A percentile compares a stretch with the other conserved stretches of the same genome.
Evolutionary conservation across 2,888 invertebrate species (phyloP).

Genomic region (Allolobophora icterica): DNA sequence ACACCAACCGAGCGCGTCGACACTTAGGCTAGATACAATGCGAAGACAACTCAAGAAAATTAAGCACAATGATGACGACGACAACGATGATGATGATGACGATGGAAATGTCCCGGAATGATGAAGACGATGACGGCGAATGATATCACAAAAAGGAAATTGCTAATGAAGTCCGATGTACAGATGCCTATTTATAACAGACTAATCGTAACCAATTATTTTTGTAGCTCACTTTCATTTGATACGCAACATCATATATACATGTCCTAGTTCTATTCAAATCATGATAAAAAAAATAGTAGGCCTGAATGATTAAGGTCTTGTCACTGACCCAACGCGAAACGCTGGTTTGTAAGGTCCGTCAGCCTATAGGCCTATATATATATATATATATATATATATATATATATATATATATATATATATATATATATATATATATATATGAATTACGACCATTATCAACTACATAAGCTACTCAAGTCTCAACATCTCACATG

Average conservation of each 20-base stretch:
- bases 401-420: too few species aligned
- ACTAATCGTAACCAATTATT: conserved; percentile 1
- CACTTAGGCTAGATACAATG: too few species aligned
- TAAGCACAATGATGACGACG: not conserved
- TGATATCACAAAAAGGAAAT: not conserved
- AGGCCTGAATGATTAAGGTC: not conserved
- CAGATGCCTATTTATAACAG: not conserved
- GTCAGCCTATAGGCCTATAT: too few species aligned
- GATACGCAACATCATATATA: not conserved
- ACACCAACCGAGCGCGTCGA: not conserved
- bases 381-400: too few species aligned
- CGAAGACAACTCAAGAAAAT: not conserved
- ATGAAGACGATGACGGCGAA: not conserved
- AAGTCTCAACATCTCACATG: not conserved
- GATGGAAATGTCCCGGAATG: not conserved
- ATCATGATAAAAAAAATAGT: not conserved
- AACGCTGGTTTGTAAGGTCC: not conserved
- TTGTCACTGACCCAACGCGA: too few species aligned
- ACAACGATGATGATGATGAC: too few species aligned
- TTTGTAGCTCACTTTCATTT: not conserved
- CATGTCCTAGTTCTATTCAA: not conserved
- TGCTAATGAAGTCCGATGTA: not conserved
- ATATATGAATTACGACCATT: not conserved
- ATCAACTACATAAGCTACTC: not conserved
- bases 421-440: too few species aligned